These are phyloP conservation scores for Bombus affinis DNA, from an alignment of 1,140 invertebrate genomes.

Conservation along the genomic window DNA sequence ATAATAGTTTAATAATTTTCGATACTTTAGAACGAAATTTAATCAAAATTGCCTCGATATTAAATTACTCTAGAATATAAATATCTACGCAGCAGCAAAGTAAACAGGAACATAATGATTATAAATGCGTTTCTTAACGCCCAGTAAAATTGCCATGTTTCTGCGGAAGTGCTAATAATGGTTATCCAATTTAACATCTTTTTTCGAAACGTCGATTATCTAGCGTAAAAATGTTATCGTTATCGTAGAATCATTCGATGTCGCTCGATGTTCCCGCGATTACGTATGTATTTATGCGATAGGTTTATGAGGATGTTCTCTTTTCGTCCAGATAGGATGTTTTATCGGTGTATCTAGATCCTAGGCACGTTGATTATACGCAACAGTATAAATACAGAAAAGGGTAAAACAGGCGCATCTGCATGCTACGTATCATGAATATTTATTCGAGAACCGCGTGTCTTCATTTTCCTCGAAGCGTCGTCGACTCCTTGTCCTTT, in stretches of 20 bases:
- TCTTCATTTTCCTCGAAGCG: conserved; percentile 15
- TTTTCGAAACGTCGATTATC: neutral
- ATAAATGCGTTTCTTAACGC: neutral
- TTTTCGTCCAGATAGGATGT: neutral
- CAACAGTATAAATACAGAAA: conserved; percentile 23
- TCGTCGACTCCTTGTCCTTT: neutral
- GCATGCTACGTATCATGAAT: conserved; percentile 34
- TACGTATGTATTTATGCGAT: neutral
- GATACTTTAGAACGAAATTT: too few relatives aligned
- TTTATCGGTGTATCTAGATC: neutral
- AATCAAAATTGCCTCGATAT: too few relatives aligned
- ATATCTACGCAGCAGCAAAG: neutral
- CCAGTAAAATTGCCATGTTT: neutral
- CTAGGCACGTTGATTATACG: neutral
- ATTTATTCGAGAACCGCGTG: conserved; percentile 9
- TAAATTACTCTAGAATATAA: neutral
- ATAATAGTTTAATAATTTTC: too few relatives aligned
- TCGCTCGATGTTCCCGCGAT: neutral
- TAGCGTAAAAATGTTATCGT: neutral
- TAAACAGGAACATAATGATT: too few relatives aligned
- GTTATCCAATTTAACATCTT: neutral
- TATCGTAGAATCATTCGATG: neutral
- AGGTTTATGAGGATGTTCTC: neutral
- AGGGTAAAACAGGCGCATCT: conserved; percentile 15
- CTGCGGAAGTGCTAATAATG: neutral